phyloP scores from a whole-genome alignment of 2,113 vertebrate species.

The Hypomesus transpacificus region DNA sequence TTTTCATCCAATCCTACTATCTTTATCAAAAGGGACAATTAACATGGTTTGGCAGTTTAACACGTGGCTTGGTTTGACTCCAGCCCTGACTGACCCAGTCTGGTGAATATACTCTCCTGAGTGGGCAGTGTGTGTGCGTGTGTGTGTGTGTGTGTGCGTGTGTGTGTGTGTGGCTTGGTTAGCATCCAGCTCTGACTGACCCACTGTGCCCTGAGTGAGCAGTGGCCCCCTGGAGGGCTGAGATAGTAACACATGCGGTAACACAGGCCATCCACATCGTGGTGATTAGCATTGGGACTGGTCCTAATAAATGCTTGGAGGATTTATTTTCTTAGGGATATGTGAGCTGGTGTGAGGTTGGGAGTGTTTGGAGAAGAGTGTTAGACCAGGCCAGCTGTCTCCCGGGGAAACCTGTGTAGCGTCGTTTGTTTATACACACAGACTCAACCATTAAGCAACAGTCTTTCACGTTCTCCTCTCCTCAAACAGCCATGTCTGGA shows the following conservation, averaged over 20 bases:
- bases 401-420: conserved; percentile 2
- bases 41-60: no score
- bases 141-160: no score
- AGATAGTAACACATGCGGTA: conserved; percentile 42
- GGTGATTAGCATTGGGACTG: conserved; percentile 47
- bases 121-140: no score
- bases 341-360: conserved; percentile 62
- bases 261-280: conserved; percentile 34
- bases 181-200: conserved; percentile 16
- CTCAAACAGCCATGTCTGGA: conserved; percentile 17
- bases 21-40: no score
- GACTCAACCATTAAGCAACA: conserved; percentile 35
- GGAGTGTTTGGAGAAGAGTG: conserved; percentile 41
- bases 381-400: conserved; percentile 38
- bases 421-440: conserved; percentile 51
- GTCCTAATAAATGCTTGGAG: conserved; percentile 63
- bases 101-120: no score
- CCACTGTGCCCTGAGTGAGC: conserved; percentile 27
- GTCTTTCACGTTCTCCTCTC: conserved; percentile 23
- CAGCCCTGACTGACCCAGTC: no score
- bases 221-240: conserved; percentile 31
- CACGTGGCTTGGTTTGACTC: no score
- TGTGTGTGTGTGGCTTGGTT: no score
- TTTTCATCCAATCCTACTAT: no score
- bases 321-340: conserved; percentile 68